A percentile compares a stretch with the other conserved stretches of the same genome.
phyloP scores from a whole-genome alignment of 1,140 invertebrate genomes.

The Drosophila seguyi region DNA sequence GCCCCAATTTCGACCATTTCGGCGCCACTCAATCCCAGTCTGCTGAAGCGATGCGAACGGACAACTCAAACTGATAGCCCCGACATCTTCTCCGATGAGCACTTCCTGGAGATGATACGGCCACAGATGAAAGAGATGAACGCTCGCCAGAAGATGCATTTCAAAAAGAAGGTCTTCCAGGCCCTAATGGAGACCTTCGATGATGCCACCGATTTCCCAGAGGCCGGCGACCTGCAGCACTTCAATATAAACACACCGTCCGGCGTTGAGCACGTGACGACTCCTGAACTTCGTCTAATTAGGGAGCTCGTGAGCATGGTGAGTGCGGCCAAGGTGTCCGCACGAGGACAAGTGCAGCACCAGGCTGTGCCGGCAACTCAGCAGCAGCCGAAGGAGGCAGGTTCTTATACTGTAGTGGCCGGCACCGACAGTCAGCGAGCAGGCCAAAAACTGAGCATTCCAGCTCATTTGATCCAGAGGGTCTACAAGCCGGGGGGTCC shows the following conservation, averaged over 20 bases:
- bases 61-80: conserved; percentile 36
- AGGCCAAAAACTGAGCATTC: neutral
- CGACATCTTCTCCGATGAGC: conserved; percentile 50
- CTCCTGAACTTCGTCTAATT: conserved; percentile 52
- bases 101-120: conserved; percentile 64
- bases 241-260: conserved; percentile 74
- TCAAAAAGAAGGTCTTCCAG: conserved; percentile 68
- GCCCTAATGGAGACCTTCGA: conserved; percentile 77
- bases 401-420: no score
- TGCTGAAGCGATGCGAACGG: conserved; percentile 32
- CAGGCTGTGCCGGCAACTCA: neutral
- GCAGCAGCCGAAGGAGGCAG: neutral
- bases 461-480: conserved; percentile 24
- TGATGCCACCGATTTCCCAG: conserved; percentile 68
- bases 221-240: conserved; percentile 59
- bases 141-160: conserved; percentile 66
- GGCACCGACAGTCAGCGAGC: neutral
- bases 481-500: conserved; percentile 1
- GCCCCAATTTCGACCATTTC: neutral
- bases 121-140: conserved; percentile 74
- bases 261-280: conserved; percentile 51
- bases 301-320: conserved; percentile 63
- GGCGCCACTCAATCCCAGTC: neutral
- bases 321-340: conserved; percentile 46
- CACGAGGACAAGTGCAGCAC: neutral